These are phyloP conservation scores for Smittia aterrima DNA, from an alignment of 2,888 invertebrate species.

Conservation along the genomic window DNA sequence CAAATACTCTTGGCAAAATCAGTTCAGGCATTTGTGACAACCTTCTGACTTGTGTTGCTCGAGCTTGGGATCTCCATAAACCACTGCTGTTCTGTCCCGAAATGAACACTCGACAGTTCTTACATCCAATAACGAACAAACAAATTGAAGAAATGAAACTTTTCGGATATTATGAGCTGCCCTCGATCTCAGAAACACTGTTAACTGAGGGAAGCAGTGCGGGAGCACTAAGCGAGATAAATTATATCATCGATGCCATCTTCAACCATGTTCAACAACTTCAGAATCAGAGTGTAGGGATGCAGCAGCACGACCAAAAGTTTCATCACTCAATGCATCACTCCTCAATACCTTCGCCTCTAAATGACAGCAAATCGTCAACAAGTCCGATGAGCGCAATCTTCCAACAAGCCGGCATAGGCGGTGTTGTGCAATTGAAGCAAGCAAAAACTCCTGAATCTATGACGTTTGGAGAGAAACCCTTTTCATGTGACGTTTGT, in stretches of 20 bases:
- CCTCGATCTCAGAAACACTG: constrained; percentile 81
- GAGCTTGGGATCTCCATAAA: constrained; percentile 86
- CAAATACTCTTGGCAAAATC: constrained; percentile 94
- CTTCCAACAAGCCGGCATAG: not conserved
- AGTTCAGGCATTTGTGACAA: constrained; percentile 90
- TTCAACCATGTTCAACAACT: constrained; percentile 42
- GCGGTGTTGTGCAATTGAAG: not conserved
- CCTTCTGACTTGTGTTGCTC: constrained; percentile 79
- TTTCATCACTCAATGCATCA: constrained; percentile 20
- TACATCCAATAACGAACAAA: constrained; percentile 81
- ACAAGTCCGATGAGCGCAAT: constrained; percentile 24
- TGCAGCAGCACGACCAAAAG: constrained; percentile 18
- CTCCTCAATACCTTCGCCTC: not conserved
- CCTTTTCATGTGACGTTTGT: constrained; percentile 23
- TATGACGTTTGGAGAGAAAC: not conserved
- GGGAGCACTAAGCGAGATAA: constrained; percentile 94
- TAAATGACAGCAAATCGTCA: constrained; percentile 13
- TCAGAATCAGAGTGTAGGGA: not conserved
- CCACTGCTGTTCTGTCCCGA: constrained; percentile 93
- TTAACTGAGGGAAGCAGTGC: constrained; percentile 92
- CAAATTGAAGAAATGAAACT: constrained; percentile 70
- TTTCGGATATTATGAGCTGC: constrained; percentile 82
- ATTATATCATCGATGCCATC: constrained; percentile 62
- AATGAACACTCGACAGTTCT: constrained; percentile 98
- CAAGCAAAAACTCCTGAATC: not conserved